Conservation (phyloP, 2,113 vertebrate genomes). For the Tor tambroides region DNA sequence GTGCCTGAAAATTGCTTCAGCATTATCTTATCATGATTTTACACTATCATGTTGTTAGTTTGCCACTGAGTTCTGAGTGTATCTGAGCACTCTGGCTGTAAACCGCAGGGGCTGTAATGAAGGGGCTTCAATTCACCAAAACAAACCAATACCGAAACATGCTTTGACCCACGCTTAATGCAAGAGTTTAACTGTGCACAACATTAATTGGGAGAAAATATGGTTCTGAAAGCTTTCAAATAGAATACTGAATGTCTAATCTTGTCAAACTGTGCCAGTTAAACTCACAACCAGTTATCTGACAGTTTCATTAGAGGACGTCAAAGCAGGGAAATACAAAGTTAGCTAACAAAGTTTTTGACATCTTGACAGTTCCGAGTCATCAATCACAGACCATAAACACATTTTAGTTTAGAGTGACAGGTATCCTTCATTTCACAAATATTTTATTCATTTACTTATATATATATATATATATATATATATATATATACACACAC, state of each 20-base stretch:
- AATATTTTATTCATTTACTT: not conserved
- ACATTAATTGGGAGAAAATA: constrained; percentile 17
- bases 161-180: not conserved
- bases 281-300: constrained; percentile 4
- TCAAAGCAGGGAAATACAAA: constrained; percentile 2
- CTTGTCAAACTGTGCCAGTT: constrained; percentile 16
- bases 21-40: not conserved
- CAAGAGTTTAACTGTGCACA: not conserved
- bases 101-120: not conserved
- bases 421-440: not conserved
- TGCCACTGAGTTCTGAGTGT: not conserved
- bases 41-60: not conserved
- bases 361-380: not conserved
- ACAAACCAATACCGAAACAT: not conserved
- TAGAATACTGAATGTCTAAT: constrained; percentile 22
- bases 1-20: not conserved
- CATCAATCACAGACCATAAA: not conserved
- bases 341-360: not conserved
- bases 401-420: not conserved
- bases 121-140: not conserved
- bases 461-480: too few relatives aligned
- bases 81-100: not conserved
- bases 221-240: constrained; percentile 26
- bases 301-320: constrained; percentile 13
- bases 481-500: too few relatives aligned